Conservation (phyloP, 2,888 invertebrate species). For the Stratiomys singularior region DNA sequence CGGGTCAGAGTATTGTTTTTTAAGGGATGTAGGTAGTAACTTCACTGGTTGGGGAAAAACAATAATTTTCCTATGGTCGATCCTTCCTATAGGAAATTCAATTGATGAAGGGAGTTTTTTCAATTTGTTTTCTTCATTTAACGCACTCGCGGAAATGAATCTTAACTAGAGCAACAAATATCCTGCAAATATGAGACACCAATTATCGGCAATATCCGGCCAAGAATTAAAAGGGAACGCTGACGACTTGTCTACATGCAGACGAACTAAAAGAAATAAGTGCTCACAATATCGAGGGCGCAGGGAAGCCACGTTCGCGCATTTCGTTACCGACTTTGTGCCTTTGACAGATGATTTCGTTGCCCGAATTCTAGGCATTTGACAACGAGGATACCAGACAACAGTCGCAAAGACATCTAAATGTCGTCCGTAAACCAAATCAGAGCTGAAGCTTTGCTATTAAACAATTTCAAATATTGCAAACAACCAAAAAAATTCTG, state of each 20-base stretch:
- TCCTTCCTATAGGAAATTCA: not conserved
- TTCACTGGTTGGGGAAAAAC: constrained; percentile 7
- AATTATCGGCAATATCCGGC: constrained; percentile 26
- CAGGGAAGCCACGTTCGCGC: not conserved
- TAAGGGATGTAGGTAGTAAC: too few species aligned
- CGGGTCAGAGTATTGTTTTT: not conserved
- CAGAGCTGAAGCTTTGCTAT: too few species aligned
- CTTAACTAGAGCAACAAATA: constrained; percentile 8
- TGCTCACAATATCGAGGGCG: not conserved
- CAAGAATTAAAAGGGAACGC: constrained; percentile 12
- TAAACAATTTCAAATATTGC: too few species aligned
- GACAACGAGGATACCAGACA: not conserved
- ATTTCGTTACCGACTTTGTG: not conserved
- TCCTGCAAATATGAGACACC: not conserved
- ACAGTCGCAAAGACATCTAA: too few species aligned
- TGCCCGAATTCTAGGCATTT: not conserved
- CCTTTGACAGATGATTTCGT: constrained; percentile 32
- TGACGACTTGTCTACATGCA: too few species aligned
- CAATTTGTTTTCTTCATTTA: not conserved
- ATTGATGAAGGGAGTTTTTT: not conserved
- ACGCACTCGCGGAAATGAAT: constrained; percentile 9
- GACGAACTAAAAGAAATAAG: too few species aligned
- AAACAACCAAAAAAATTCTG: too few species aligned
- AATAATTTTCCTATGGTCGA: constrained; percentile 23
- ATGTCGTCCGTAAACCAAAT: too few species aligned